A percentile compares a stretch with the other conserved stretches of the same genome.
phyloP scores from a whole-genome alignment of 2,113 vertebrate genomes.

The Pachypanchax playfairii region DNA sequence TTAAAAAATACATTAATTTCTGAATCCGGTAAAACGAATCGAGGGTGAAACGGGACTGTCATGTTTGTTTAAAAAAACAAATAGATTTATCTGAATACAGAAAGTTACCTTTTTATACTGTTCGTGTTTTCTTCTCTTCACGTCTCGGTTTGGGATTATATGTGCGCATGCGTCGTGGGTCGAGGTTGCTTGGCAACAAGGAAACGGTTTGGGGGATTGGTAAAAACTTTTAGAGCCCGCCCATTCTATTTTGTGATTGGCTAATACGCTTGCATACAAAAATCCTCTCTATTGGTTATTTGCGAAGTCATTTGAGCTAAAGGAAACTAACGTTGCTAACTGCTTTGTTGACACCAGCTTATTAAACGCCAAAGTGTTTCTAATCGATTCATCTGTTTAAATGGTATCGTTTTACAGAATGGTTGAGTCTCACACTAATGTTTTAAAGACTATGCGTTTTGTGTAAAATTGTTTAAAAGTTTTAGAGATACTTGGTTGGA shows the following conservation, averaged over 20 bases:
- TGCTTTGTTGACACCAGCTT: constrained; percentile 54
- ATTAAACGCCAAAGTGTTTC: not conserved
- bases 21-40: too few relatives aligned
- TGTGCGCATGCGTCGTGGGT: constrained; percentile 56
- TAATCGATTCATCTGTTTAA: not conserved
- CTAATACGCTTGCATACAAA: fast-evolving
- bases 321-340: constrained; percentile 6
- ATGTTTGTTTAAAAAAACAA: too few relatives aligned
- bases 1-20: too few relatives aligned
- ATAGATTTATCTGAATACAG: too few relatives aligned
- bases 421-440: not conserved
- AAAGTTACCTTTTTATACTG: constrained; percentile 22
- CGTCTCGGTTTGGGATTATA: not conserved
- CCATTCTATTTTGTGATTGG: constrained; percentile 39
- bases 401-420: constrained; percentile 46
- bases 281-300: constrained; percentile 43
- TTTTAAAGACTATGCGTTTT: not conserved
- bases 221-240: constrained; percentile 1
- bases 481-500: too few relatives aligned
- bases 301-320: constrained; percentile 6
- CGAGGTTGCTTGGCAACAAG: constrained; percentile 70
- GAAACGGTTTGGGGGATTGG: constrained; percentile 40
- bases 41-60: too few relatives aligned
- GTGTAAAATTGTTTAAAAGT: not conserved
- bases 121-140: not conserved